Conservation (phyloP, 2,797 vertebrate genomes). For the Microctenopoma stevenorrisi region DNA sequence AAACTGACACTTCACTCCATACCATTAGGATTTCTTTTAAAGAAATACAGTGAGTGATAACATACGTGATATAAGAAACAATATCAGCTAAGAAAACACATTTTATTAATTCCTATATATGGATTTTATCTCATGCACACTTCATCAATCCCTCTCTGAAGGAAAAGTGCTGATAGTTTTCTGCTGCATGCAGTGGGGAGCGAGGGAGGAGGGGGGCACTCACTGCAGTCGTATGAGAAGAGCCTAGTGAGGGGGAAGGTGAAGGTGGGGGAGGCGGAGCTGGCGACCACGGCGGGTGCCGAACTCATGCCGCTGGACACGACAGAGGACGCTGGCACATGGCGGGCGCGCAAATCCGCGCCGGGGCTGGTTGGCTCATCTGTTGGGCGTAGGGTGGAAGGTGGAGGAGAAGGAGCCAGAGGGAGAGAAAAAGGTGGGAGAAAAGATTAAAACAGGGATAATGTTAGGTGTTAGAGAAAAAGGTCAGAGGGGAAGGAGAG, state of each 20-base stretch:
- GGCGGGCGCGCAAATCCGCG: constrained; percentile 94
- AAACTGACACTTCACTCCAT: not conserved
- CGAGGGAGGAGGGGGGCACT: constrained; percentile 75
- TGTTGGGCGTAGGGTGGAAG: constrained; percentile 72
- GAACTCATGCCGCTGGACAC: constrained; percentile 96
- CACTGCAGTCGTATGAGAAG: constrained; percentile 98
- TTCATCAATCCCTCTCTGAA: not conserved
- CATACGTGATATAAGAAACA: constrained; percentile 25
- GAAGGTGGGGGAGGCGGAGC: constrained; percentile 92
- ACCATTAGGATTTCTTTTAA: not conserved
- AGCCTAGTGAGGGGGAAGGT: constrained; percentile 91
- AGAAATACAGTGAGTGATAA: not conserved
- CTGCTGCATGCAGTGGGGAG: constrained; percentile 65
- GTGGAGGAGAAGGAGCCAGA: not conserved
- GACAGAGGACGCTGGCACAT: constrained; percentile 95
- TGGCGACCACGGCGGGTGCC: constrained; percentile 87
- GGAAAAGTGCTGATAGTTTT: constrained; percentile 16
- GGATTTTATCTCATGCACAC: constrained; percentile 29
- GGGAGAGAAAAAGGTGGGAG: not conserved
- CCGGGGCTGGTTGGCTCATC: constrained; percentile 97
- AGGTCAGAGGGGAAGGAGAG: not conserved
- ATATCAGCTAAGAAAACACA: not conserved
- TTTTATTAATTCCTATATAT: not conserved
- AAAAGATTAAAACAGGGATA: not conserved
- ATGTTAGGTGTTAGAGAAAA: constrained; percentile 3